phyloP scores from a whole-genome alignment of 2,113 vertebrate genomes.

The Mobula birostris region DNA sequence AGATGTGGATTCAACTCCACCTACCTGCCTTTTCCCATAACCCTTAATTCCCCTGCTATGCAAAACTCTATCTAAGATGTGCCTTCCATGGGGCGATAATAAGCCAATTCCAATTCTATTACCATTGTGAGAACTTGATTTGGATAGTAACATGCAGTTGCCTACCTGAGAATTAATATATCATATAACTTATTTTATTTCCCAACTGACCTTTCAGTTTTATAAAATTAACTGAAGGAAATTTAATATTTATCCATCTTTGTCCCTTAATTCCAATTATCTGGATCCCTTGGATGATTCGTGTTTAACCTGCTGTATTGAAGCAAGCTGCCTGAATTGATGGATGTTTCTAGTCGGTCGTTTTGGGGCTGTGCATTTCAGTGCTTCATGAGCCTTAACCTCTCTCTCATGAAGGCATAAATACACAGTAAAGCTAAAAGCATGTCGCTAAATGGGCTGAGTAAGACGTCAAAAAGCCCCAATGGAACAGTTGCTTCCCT shows the following conservation, averaged over 20 bases:
- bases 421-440: neutral
- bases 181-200: neutral
- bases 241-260: neutral
- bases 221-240: neutral
- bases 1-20: no score
- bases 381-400: neutral
- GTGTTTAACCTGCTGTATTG: neutral
- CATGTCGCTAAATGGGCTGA: neutral
- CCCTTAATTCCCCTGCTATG: no score
- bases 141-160: neutral
- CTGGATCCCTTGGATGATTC: neutral
- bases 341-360: neutral
- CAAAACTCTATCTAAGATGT: no score
- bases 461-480: neutral
- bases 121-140: neutral
- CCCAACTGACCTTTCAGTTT: slow-evolving; percentile 12
- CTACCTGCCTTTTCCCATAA: no score
- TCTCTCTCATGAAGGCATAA: neutral
- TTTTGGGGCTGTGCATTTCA: neutral
- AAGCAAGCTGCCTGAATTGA: neutral
- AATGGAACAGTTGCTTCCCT: no score
- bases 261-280: slow-evolving; percentile 1
- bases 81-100: no score
- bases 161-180: neutral
- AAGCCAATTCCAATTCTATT: no score